Evolutionary conservation across 1,140 invertebrate species (phyloP).

Genomic region (Megalopta genalis): DNA sequence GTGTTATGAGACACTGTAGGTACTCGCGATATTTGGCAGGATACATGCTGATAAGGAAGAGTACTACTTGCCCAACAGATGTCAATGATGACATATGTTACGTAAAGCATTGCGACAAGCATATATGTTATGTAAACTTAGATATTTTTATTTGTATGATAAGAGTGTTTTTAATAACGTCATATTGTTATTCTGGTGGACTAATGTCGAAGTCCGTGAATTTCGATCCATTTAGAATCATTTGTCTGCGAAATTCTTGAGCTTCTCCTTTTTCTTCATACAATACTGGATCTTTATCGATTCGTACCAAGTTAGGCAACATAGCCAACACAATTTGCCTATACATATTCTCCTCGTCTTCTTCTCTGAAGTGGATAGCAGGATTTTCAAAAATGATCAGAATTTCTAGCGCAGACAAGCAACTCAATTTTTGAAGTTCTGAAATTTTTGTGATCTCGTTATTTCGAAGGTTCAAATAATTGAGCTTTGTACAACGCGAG

Average conservation of each 20-base stretch:
- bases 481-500: constrained; percentile 13
- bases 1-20: too few relatives aligned
- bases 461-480: constrained; percentile 42
- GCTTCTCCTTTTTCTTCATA: constrained; percentile 28
- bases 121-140: background rate
- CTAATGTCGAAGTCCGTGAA: constrained; percentile 22
- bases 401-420: constrained; percentile 22
- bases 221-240: background rate
- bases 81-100: background rate
- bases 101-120: too few relatives aligned
- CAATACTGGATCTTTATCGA: constrained; percentile 40
- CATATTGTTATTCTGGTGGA: background rate
- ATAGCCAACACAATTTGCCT: constrained; percentile 26
- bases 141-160: background rate
- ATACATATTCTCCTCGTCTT: constrained; percentile 12
- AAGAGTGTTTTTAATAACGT: background rate
- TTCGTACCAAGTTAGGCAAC: constrained; percentile 26
- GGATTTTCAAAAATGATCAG: constrained; percentile 50
- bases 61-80: background rate
- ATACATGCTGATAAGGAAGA: background rate
- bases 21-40: background rate
- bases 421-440: constrained; percentile 37
- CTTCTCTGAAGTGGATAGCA: background rate
- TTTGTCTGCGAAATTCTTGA: constrained; percentile 13
- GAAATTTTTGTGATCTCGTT: constrained; percentile 39